phyloP scores from a whole-genome alignment of 1,140 invertebrate genomes.

The Tenebrio molitor region DNA sequence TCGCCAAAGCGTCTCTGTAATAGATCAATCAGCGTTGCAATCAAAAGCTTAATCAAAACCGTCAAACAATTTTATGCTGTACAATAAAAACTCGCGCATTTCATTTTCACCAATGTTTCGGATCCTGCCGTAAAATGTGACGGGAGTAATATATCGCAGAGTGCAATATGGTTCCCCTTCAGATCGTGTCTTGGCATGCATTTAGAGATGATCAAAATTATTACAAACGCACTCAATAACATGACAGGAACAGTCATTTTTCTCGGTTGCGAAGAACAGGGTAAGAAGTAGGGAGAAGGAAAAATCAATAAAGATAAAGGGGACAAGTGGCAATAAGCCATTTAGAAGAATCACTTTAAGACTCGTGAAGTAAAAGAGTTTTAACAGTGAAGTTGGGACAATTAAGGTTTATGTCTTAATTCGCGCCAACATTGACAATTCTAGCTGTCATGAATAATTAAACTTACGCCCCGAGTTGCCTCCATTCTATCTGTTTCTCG shows the following conservation, averaged over 20 bases:
- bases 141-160: constrained; percentile 4
- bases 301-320: constrained; percentile 43
- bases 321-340: background rate
- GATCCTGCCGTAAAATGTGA: constrained; percentile 3
- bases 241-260: constrained; percentile 22
- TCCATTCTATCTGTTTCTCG: constrained; percentile 68
- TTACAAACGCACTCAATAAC: constrained; percentile 16
- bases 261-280: constrained; percentile 12
- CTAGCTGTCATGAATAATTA: constrained; percentile 32
- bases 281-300: background rate
- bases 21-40: constrained; percentile 28
- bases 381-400: background rate
- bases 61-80: constrained; percentile 49
- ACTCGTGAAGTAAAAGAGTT: background rate
- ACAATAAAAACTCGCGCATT: no score
- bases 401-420: constrained; percentile 5
- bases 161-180: constrained; percentile 16
- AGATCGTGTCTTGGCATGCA: background rate
- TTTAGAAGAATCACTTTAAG: background rate
- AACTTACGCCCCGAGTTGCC: constrained; percentile 68
- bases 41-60: constrained; percentile 21
- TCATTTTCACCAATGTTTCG: constrained; percentile 19
- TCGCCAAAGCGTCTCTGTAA: constrained; percentile 83
- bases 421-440: background rate
- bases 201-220: constrained; percentile 20